Evolutionary conservation across 64 coral and sea anemone species (phyloP).

Genomic region (Montipora cactus): DNA sequence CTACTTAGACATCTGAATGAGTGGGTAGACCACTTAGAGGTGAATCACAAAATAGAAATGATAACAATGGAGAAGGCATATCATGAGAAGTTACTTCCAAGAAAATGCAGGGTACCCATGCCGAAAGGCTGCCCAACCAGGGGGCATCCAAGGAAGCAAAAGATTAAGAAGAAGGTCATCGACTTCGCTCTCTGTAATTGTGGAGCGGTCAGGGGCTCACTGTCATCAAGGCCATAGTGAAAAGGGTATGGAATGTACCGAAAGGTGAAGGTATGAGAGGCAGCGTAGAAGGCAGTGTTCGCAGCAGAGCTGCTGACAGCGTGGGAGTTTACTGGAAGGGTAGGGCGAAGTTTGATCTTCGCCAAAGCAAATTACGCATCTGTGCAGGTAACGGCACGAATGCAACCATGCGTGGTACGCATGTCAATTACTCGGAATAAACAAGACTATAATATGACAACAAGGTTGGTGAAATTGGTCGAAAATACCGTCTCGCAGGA

Average conservation of each 20-base stretch:
- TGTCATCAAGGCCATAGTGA: not conserved
- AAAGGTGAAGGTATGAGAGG: not conserved
- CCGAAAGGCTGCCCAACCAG: not conserved
- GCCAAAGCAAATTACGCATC: too few species aligned
- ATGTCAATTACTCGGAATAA: too few species aligned
- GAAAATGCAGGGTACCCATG: not conserved
- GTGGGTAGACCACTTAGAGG: not conserved
- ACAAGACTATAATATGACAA: too few species aligned
- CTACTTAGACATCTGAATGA: not conserved
- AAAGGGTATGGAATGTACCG: not conserved
- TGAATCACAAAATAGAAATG: not conserved
- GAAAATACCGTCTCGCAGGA: too few species aligned
- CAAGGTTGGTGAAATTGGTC: too few species aligned
- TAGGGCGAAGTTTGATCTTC: too few species aligned
- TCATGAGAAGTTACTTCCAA: not conserved
- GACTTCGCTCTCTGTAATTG: not conserved
- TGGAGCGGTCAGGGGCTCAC: not conserved
- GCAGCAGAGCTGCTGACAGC: too few species aligned
- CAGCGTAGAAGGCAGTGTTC: too few species aligned
- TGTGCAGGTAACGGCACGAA: too few species aligned
- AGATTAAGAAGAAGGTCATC: not conserved
- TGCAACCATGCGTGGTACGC: too few species aligned
- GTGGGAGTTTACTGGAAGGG: too few species aligned
- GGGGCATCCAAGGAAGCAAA: not conserved
- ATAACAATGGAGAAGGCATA: not conserved